These are phyloP conservation scores for Dorcus hopei DNA, from an alignment of 2,888 invertebrate species.

Conservation along the genomic window DNA sequence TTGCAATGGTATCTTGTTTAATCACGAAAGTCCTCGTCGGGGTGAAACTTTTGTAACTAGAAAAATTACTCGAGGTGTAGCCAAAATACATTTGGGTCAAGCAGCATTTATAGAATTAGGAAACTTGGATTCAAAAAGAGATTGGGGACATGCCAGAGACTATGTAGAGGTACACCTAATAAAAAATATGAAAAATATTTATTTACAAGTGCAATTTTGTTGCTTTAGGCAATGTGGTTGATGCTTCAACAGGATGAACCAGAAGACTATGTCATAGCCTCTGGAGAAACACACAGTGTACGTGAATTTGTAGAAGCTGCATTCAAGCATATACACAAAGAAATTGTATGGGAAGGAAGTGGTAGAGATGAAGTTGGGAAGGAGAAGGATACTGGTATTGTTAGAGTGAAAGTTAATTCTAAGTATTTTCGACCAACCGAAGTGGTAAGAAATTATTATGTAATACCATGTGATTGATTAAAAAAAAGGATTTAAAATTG, in stretches of 20 bases:
- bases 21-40: conserved; percentile 92
- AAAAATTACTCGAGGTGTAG: conserved; percentile 95
- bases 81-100: conserved; percentile 89
- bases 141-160: conserved; percentile 98
- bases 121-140: conserved; percentile 90
- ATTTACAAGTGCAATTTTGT: background rate
- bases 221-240: conserved; percentile 87
- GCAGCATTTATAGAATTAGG: conserved; percentile 86
- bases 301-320: conserved; percentile 93
- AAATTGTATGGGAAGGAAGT: conserved; percentile 83
- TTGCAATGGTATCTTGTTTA: conserved; percentile 94
- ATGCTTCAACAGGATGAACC: conserved; percentile 93
- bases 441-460: conserved; percentile 65
- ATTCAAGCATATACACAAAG: conserved; percentile 77
- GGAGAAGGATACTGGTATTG: conserved; percentile 63
- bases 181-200: background rate
- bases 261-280: conserved; percentile 97
- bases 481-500: background rate
- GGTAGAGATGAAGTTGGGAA: conserved; percentile 81
- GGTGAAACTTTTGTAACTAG: conserved; percentile 99
- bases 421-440: conserved; percentile 97
- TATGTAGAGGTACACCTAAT: conserved; percentile 71
- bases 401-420: conserved; percentile 85
- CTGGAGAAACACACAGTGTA: conserved; percentile 92
- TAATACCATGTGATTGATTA: conserved; percentile 22